Evolutionary conservation across 2,113 vertebrate species (phyloP).

Genomic region (Neotoma lepida): DNA sequence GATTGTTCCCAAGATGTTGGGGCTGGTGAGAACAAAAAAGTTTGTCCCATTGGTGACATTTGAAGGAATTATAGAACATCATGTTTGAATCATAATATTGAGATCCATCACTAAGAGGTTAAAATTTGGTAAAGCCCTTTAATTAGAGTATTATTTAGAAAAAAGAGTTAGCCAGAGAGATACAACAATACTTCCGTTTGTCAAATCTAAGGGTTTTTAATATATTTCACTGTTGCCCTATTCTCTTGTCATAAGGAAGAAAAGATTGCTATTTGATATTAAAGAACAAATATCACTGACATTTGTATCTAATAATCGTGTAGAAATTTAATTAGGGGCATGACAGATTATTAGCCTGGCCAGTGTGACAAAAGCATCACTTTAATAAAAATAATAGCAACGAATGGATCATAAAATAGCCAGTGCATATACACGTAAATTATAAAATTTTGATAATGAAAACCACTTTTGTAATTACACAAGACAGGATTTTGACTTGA

Average conservation of each 20-base stretch:
- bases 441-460: conserved; percentile 1
- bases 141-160: conserved; percentile 50
- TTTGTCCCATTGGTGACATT: not conserved
- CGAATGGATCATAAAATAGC: conserved; percentile 7
- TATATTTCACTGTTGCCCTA: conserved; percentile 63
- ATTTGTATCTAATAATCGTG: conserved; percentile 69
- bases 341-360: conserved; percentile 27
- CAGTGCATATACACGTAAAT: not conserved
- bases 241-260: conserved; percentile 62
- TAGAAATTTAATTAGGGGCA: conserved; percentile 66
- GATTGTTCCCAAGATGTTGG: not conserved
- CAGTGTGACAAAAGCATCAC: conserved; percentile 26
- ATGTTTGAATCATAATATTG: conserved; percentile 5
- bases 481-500: not conserved
- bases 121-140: conserved; percentile 28
- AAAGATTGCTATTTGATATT: conserved; percentile 65
- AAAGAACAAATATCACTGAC: conserved; percentile 65
- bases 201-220: conserved; percentile 56
- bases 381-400: conserved; percentile 44
- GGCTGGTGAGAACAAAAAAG: not conserved
- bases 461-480: conserved; percentile 7
- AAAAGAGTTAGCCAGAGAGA: conserved; percentile 34
- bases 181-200: conserved; percentile 48
- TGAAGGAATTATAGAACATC: not conserved
- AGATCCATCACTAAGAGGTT: not conserved